Evolutionary conservation across 2,113 vertebrate species (phyloP).

Genomic region (Zingel zingel): DNA sequence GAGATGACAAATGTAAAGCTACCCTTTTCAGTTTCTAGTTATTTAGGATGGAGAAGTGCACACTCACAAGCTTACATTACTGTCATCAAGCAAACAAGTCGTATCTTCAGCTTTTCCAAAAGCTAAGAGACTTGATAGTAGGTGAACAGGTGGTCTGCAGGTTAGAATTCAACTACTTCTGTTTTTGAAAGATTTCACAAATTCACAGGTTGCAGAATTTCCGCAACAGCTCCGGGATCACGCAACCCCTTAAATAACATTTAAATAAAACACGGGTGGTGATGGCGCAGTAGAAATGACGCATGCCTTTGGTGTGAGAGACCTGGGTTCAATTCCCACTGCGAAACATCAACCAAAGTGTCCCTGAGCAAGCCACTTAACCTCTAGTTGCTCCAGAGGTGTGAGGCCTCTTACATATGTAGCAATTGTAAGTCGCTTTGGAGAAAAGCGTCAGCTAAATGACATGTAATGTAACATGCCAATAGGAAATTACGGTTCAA

Average conservation of each 20-base stretch:
- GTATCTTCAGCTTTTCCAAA: not conserved
- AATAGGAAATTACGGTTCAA: not conserved
- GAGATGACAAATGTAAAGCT: not conserved
- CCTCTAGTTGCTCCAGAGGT: too few relatives aligned
- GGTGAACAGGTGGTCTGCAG: not conserved
- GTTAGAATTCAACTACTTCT: not conserved
- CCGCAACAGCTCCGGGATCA: not conserved
- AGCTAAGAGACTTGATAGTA: not conserved
- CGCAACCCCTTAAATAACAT: not conserved
- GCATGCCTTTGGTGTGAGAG: too few relatives aligned
- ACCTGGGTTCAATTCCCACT: too few relatives aligned
- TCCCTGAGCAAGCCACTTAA: too few relatives aligned
- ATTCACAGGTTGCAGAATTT: not conserved
- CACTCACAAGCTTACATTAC: not conserved
- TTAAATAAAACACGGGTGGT: too few relatives aligned
- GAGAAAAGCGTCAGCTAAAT: too few relatives aligned
- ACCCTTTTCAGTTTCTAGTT: not conserved
- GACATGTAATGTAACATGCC: not conserved
- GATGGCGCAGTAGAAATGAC: too few relatives aligned
- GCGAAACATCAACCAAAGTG: too few relatives aligned
- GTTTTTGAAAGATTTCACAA: not conserved
- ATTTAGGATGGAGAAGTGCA: not conserved
- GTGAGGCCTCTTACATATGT: too few relatives aligned
- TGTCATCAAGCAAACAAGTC: not conserved
- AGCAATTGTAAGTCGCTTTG: too few relatives aligned